phyloP scores from a whole-genome alignment of 2,888 invertebrate genomes.

The Microplitis manilae region DNA sequence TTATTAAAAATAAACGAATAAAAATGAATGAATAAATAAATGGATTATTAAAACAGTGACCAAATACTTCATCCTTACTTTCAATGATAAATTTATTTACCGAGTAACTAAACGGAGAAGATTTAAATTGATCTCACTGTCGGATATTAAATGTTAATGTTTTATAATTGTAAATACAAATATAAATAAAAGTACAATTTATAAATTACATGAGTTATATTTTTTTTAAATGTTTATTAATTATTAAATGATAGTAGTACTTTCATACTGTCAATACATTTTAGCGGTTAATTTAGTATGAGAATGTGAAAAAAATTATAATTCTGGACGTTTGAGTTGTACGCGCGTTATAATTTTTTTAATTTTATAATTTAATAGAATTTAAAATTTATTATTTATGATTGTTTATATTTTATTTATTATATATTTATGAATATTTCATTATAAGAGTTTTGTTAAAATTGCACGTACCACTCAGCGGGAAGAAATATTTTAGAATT shows the following conservation, averaged over 20 bases:
- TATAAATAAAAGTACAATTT: constrained; percentile 7
- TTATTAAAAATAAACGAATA: background rate
- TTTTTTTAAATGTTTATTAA: background rate
- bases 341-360: background rate
- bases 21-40: background rate
- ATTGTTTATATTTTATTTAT: constrained; percentile 10
- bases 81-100: constrained; percentile 20
- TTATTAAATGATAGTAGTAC: background rate
- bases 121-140: constrained; percentile 10
- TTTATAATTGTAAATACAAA: background rate
- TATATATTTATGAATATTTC: constrained; percentile 11
- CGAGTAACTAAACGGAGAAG: constrained; percentile 28
- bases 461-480: constrained; percentile 26
- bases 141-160: background rate
- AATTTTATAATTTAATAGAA: background rate
- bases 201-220: constrained; percentile 12
- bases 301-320: background rate
- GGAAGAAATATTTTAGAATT: constrained; percentile 16
- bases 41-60: constrained; percentile 5
- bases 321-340: constrained; percentile 10
- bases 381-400: constrained; percentile 11
- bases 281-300: background rate
- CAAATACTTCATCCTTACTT: constrained; percentile 32
- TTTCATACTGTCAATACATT: background rate
- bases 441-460: background rate